Conservation (phyloP, 1,140 invertebrate genomes). For the Drosophila malerkotliana region DNA sequence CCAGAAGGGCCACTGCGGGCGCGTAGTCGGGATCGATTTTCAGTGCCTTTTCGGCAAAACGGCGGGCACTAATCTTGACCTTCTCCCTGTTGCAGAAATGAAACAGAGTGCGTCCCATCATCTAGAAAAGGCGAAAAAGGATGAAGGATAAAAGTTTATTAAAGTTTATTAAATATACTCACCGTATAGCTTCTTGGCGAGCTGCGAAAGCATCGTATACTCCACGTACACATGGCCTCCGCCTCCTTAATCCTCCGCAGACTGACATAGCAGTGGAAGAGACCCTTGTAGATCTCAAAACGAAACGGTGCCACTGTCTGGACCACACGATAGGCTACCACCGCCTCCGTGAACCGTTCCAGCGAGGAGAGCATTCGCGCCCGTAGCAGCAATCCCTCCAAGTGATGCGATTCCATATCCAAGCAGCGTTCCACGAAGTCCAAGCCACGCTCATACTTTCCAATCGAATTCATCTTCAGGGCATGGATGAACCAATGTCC, state of each 20-base stretch:
- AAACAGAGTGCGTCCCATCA: constrained; percentile 67
- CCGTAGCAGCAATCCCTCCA: constrained; percentile 90
- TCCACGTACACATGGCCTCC: constrained; percentile 59
- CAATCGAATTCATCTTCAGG: constrained; percentile 85
- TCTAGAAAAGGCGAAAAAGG: constrained; percentile 18
- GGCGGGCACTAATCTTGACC: constrained; percentile 55
- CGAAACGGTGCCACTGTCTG: constrained; percentile 85
- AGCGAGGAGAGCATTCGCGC: constrained; percentile 88
- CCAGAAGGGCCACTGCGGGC: constrained; percentile 66
- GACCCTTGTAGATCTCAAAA: constrained; percentile 76
- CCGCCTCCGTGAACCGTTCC: constrained; percentile 88
- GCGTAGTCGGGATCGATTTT: constrained; percentile 71
- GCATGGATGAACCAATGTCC: constrained; percentile 88
- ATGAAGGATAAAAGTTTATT: background rate
- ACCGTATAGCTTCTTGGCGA: constrained; percentile 69
- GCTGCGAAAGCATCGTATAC: constrained; percentile 62
- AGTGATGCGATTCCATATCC: constrained; percentile 85
- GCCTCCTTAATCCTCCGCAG: constrained; percentile 69
- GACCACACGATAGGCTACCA: constrained; percentile 88
- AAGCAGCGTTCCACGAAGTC: constrained; percentile 87
- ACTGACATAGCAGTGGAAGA: constrained; percentile 65
- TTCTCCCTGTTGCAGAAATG: constrained; percentile 26
- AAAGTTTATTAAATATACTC: background rate
- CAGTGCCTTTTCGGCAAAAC: constrained; percentile 66
- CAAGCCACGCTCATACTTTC: constrained; percentile 86